These are phyloP conservation scores for Schizopygopsis pylzovi DNA, from an alignment of 2,797 vertebrate species.

Conservation along the genomic window DNA sequence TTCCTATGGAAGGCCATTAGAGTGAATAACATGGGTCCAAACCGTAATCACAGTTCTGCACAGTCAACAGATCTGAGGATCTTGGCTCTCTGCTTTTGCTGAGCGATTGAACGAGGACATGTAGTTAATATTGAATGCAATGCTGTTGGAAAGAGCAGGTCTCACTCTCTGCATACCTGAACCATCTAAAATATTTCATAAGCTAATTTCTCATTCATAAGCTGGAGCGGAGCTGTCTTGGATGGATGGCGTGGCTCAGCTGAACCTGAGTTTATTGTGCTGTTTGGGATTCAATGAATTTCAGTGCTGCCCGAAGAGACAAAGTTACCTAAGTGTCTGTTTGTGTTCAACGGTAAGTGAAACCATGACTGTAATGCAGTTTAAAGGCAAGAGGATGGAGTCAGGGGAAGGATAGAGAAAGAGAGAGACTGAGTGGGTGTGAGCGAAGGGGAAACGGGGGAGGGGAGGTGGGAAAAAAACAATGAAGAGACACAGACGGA, in stretches of 20 bases:
- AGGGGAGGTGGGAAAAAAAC: constrained; percentile 52
- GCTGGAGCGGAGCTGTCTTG: constrained; percentile 15
- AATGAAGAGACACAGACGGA: constrained; percentile 51
- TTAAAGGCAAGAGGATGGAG: constrained; percentile 41
- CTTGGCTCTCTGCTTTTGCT: constrained; percentile 27
- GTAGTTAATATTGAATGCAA: constrained; percentile 48
- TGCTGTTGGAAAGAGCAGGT: not conserved
- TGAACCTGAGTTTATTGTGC: constrained; percentile 25
- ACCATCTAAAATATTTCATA: constrained; percentile 27
- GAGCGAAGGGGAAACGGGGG: constrained; percentile 35
- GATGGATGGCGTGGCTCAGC: not conserved
- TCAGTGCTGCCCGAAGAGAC: constrained; percentile 28
- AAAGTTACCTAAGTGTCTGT: constrained; percentile 17
- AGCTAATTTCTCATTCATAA: constrained; percentile 35
- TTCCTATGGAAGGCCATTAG: constrained; percentile 4
- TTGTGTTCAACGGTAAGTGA: constrained; percentile 50
- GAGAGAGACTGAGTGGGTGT: constrained; percentile 42
- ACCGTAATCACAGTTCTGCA: not conserved
- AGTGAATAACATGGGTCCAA: not conserved
- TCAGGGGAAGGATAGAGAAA: constrained; percentile 34
- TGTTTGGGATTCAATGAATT: constrained; percentile 26
- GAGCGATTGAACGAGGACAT: constrained; percentile 22
- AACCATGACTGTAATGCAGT: constrained; percentile 49
- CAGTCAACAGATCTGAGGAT: constrained; percentile 19
- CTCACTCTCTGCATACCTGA: constrained; percentile 16